Percentiles rank a stretch among this genome's conserved stretches.
These are phyloP conservation scores for Caenorhabditis tropicalis DNA, from an alignment of 1,140 invertebrate species.

Conservation along the genomic window DNA sequence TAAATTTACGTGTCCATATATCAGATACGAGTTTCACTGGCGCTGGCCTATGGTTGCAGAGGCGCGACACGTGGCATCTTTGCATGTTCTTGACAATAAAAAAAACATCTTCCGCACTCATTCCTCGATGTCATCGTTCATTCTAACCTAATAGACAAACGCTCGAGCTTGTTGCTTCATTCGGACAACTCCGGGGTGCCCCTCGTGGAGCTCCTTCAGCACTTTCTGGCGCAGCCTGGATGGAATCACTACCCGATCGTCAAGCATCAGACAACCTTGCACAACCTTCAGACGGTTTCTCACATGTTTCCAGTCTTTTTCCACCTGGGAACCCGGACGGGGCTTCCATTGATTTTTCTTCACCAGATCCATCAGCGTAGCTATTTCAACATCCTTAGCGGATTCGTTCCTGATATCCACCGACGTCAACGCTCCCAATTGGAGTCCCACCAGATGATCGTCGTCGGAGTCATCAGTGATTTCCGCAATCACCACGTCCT, in stretches of 20 bases:
- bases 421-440: not conserved
- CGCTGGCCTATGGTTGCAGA: conserved; percentile 50
- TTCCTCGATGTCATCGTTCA: conserved; percentile 53
- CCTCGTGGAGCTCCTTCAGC: conserved; percentile 71
- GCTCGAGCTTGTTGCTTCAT: conserved; percentile 73
- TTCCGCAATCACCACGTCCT: conserved; percentile 54
- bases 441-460: no score
- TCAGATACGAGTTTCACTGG: no score
- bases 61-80: not conserved
- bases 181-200: conserved; percentile 73
- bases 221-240: conserved; percentile 59
- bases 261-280: conserved; percentile 62
- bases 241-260: conserved; percentile 69
- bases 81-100: not conserved
- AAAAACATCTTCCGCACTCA: not conserved
- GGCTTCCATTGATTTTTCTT: not conserved
- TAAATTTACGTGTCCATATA: conserved; percentile 61
- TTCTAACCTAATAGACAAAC: conserved; percentile 73
- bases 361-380: not conserved
- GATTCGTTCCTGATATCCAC: not conserved
- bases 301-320: not conserved
- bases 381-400: not conserved
- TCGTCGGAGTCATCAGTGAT: not conserved
- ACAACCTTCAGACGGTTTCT: not conserved
- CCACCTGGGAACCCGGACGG: not conserved